Percentiles rank a stretch among this genome's conserved stretches.
These are phyloP conservation scores for Plodia interpunctella DNA, from an alignment of 1,140 invertebrate genomes.

Conservation along the genomic window DNA sequence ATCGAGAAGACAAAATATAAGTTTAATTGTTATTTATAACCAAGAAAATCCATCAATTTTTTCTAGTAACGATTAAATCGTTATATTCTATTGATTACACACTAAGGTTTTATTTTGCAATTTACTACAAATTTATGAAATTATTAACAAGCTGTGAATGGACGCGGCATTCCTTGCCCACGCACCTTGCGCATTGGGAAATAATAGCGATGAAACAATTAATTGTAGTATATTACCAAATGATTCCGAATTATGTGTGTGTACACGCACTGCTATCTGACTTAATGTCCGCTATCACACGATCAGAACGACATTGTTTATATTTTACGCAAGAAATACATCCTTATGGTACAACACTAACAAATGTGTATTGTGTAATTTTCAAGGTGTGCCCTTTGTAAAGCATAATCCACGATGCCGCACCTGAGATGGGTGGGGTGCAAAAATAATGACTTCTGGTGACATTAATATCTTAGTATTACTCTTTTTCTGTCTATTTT, in stretches of 20 bases:
- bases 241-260: conserved; percentile 7
- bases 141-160: background rate
- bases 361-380: too few relatives aligned
- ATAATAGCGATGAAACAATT: conserved; percentile 3
- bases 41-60: too few relatives aligned
- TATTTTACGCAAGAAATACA: conserved; percentile 6
- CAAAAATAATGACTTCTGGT: too few relatives aligned
- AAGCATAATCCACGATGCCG: too few relatives aligned
- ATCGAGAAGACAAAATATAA: too few relatives aligned
- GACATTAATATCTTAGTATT: background rate
- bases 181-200: background rate
- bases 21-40: too few relatives aligned
- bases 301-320: conserved; percentile 10
- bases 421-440: too few relatives aligned
- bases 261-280: conserved; percentile 7
- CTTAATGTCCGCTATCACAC: conserved; percentile 6
- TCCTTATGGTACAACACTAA: too few relatives aligned
- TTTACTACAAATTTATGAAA: background rate
- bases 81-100: background rate
- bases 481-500: background rate
- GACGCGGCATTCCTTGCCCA: background rate
- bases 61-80: background rate
- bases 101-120: conserved; percentile 1
- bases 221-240: conserved; percentile 8
- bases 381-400: too few relatives aligned